Base-by-base conservation (phyloP, 1,140 invertebrate species). In the Scaptodrosophila lebanonensis region DNA sequence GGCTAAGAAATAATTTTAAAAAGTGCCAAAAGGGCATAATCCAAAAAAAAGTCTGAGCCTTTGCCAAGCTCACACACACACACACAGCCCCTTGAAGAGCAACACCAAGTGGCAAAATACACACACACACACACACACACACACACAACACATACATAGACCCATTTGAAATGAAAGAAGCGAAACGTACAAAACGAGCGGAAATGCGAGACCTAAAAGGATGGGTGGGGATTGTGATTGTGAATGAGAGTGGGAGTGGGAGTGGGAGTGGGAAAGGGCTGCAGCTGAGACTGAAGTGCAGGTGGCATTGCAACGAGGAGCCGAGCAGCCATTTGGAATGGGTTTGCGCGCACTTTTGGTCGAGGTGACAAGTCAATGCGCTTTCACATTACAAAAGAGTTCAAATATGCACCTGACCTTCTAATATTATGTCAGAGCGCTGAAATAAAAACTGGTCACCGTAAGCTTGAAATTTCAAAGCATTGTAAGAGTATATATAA, bases 1-100 rank as follows among this genome's bases (percentile, higher is more conserved):
- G 67, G 64, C 71, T 53, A 49, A 58, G 58, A 79, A 77, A 77
- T 77, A 73, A 77, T 79, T 77, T 79, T 58, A 57, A 77, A 77
- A 79, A 77, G 73, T 77, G 73, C 73, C 73, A 77, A 77, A 77
- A 77, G 73, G 73, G 73, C 73, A 79, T 67, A 79, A 72, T 73
- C 70, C 53, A 57, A 61, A 66, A 32, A 36, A 59, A 54, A 52
- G 58, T 29, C 11, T 44, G 45, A 52, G 48, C n/a, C n/a, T n/a
- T n/a, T n/a, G n/a, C n/a, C 52, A 49, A 47, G 40, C 62, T 45
- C 50, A 62, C 59, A 63, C 27, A 27, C 54, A 54, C 64, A 54
- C 32, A 64, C 68, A 72, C 57, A 73, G 59, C 77, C 73, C 73
- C 73, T 73, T 73, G 53, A 79, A 79, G 73, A 67, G 51, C 33